Base-by-base conservation (phyloP, 2,797 vertebrate genomes). In the Arnoldichthys spilopterus region DNA sequence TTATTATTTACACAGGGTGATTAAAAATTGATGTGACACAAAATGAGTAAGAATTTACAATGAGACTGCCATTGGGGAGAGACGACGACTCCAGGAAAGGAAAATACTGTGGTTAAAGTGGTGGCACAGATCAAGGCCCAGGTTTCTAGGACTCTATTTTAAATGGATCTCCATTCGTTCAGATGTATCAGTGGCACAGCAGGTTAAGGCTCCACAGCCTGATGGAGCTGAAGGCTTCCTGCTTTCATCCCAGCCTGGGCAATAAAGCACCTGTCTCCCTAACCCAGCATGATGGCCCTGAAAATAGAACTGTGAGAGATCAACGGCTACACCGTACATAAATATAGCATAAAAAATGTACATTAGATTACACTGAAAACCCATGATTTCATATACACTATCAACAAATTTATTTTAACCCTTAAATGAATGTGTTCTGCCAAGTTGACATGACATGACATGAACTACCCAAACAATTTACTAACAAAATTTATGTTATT, bases 21-120 rank as follows among this genome's bases (percentile, higher is more conserved):
- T 85, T 79, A 75, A 77, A 49, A 79, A 83, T 75, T 83, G 61
- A 85, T 72, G 77, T 49, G 18, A 22, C 72, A 76, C 74, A 83
- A 74, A 77, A 56, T 32, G 76, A 79, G 61, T 74, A 37, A 56
- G 64, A 79, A 83, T 81, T 82, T 37, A 70, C 67, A 74, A 81
- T 62, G 51, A 81, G 58, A 30, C 49, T 76, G 24, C 30, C 11
- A 71, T 15, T 61, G 8, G n/a, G 20, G 26, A 18, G 40, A 66
- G 22, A 32, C 73, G 24, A 32, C n/a, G 64, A 32, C 66, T 70
- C 34, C 32, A 1, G 30, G 54, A 75, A 61, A 30, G n/a, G 32
- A 53, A 59, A 26, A 9, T 1, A 30, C n/a, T n/a, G 47, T 34
- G 20, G 28, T 12, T 13, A 53, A 37, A 37, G 22, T 16, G 47